Conservation (phyloP, 2,888 invertebrate genomes). For the Tryphoninae sp. region DNA sequence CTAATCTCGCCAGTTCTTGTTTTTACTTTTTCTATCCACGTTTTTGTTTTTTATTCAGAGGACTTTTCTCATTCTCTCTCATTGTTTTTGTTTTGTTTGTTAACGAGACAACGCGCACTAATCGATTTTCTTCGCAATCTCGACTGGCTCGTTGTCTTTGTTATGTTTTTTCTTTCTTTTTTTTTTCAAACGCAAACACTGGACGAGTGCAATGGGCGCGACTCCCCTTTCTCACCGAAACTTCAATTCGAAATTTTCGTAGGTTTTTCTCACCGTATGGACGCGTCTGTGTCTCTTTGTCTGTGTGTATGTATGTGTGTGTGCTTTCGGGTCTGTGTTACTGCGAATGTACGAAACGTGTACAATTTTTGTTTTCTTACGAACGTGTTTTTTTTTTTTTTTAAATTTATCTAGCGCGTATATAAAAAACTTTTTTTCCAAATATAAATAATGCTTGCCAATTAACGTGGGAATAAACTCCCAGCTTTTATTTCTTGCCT, state of each 20-base stretch:
- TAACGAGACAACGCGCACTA: slow-evolving; percentile 48
- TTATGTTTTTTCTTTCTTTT: slow-evolving; percentile 20
- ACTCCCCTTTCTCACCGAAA: slow-evolving; percentile 66
- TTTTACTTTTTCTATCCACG: slow-evolving; percentile 1
- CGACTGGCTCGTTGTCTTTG: slow-evolving; percentile 35
- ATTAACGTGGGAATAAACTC: slow-evolving; percentile 68
- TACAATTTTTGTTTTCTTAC: slow-evolving; percentile 4
- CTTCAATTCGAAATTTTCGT: slow-evolving; percentile 60
- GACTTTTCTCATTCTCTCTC: slow-evolving; percentile 3
- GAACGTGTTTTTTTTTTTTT: slow-evolving; percentile 49
- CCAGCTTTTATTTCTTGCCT: slow-evolving; percentile 38
- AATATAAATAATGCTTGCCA: slow-evolving; percentile 72
- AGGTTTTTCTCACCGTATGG: slow-evolving; percentile 53
- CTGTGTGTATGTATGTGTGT: slow-evolving; percentile 48
- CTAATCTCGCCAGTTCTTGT: slow-evolving; percentile 47
- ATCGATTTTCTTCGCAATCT: slow-evolving; percentile 16
- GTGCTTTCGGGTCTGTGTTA: slow-evolving; percentile 53
- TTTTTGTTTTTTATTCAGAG: slow-evolving; percentile 8
- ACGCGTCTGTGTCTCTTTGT: slow-evolving; percentile 60
- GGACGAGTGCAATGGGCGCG: slow-evolving; percentile 60
- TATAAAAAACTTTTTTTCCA: slow-evolving; percentile 70
- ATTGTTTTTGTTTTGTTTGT: slow-evolving; percentile 6
- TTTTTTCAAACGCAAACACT: slow-evolving; percentile 41
- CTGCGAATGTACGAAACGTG: slow-evolving; percentile 56
- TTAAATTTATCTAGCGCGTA: slow-evolving; percentile 68